These are phyloP conservation scores for Pycnomerus fuliginosus DNA, from an alignment of 2,888 invertebrate genomes.

Conservation along the genomic window DNA sequence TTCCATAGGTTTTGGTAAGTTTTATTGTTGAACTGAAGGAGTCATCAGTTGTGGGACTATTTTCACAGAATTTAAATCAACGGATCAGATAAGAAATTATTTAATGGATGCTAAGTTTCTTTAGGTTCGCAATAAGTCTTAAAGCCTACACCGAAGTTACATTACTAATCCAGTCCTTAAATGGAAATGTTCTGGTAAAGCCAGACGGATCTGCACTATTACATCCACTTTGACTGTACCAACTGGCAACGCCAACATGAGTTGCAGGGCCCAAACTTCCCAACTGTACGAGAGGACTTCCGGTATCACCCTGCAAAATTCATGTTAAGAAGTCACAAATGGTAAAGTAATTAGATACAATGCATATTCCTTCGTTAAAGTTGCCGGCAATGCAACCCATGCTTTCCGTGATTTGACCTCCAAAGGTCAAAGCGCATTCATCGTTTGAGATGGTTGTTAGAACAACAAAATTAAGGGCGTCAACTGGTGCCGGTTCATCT, in stretches of 20 bases:
- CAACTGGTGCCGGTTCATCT: neutral
- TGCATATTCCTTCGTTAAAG: constrained; percentile 4
- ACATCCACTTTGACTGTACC: constrained; percentile 4
- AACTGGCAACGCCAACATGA: neutral
- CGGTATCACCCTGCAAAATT: constrained; percentile 1
- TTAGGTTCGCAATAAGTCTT: too few species aligned
- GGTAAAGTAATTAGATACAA: neutral
- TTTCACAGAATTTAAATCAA: too few species aligned
- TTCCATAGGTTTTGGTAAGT: too few species aligned
- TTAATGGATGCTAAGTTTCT: too few species aligned
- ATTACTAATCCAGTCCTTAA: neutral
- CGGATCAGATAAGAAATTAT: too few species aligned
- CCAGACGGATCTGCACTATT: constrained; percentile 3
- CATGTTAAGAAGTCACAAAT: neutral
- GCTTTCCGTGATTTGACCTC: constrained; percentile 1
- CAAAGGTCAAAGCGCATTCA: constrained; percentile 3
- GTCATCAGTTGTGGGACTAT: too few species aligned
- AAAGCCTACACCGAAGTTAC: too few species aligned
- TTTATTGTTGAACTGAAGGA: too few species aligned
- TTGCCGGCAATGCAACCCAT: constrained; percentile 2
- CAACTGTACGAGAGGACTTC: neutral
- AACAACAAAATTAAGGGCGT: neutral
- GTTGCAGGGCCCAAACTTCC: neutral
- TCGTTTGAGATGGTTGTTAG: neutral
- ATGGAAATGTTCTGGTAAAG: neutral